Base-by-base conservation (phyloP, 2,888 invertebrate species). In the Fragum whitleyi region DNA sequence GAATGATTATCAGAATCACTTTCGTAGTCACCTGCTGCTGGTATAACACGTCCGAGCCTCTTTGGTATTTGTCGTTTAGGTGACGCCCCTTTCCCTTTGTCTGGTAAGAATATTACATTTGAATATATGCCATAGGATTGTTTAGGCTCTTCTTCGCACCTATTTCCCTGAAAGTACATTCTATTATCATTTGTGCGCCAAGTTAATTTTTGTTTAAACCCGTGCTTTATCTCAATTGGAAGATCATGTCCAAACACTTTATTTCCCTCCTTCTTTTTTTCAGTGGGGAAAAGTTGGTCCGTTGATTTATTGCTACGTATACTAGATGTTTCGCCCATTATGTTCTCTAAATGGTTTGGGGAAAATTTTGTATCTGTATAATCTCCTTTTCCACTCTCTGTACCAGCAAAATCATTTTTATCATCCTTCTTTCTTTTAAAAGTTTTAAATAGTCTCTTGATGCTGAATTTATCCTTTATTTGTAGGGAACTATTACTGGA, bases 1-100 rank as follows among this genome's bases (percentile, higher is more conserved):
- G 61, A 61, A 32, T 14, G 16, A 32, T n/a, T 32, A n/a, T 65
- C 65, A 42, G 42, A 39, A 21, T 65, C 42, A 0, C 16, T 9
- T 1, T 23, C 42, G 11, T 3, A 5, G 36, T 21, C 42, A 23
- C 21, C 2, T 7, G 42, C 16, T 62, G 16, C 36, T 14, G 65
- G 42, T 36, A 42, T 29, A 5, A 68, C 1, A 26, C 32, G 2
- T n/a, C 77, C 77, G 42, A 79, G 79, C 28, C 59, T 72, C 62
- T 79, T 82, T 42, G 78, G 82, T 26, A 75, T 75, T 69, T 73
- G 68, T 57, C 82, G 72, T 73, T 82, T 82, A 19, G 82, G 82
- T 23, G 78, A 72, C 42, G 82, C 82, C 32, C 82, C 82, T 55
- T 82, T 82, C 62, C 72, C 73, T 59, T 82, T 82, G 53, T 79